A percentile compares a stretch with the other conserved stretches of the same genome.
phyloP scores from a whole-genome alignment of 2,888 invertebrate genomes.

The Theretra japonica region DNA sequence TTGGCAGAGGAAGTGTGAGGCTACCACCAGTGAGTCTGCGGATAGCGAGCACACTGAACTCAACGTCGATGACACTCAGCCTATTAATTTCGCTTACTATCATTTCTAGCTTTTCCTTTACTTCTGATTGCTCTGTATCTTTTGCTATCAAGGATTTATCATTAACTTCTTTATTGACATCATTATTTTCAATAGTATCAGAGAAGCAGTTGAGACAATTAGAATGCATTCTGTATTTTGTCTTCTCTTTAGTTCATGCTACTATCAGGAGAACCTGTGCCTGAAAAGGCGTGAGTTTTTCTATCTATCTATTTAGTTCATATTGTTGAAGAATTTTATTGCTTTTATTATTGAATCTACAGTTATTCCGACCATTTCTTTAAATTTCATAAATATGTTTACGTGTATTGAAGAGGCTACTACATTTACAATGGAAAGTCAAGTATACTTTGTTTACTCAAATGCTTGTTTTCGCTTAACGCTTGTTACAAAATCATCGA shows the following conservation, averaged over 20 bases:
- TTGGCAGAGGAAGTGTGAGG: constrained; percentile 62
- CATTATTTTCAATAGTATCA: no score
- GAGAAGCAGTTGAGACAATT: no score
- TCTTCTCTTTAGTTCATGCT: no score
- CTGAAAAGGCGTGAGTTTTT: no score
- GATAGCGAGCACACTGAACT: constrained; percentile 52
- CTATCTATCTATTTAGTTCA: no score
- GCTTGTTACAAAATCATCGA: background rate
- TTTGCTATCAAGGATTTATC: no score
- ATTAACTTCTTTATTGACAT: no score
- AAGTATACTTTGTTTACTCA: background rate
- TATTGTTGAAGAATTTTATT: no score
- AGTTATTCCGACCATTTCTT: background rate
- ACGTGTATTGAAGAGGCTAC: constrained; percentile 20
- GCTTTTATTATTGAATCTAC: background rate
- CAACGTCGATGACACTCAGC: constrained; percentile 58
- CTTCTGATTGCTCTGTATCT: background rate
- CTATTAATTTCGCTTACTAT: constrained; percentile 80
- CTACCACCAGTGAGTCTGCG: constrained; percentile 52
- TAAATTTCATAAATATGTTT: background rate
- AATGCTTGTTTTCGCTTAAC: background rate
- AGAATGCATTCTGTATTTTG: no score
- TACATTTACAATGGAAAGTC: background rate
- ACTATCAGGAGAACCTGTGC: no score
- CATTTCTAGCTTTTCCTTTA: constrained; percentile 61